Base-by-base conservation (phyloP, 2,888 invertebrate species). In the Lithophane semibrunnea region DNA sequence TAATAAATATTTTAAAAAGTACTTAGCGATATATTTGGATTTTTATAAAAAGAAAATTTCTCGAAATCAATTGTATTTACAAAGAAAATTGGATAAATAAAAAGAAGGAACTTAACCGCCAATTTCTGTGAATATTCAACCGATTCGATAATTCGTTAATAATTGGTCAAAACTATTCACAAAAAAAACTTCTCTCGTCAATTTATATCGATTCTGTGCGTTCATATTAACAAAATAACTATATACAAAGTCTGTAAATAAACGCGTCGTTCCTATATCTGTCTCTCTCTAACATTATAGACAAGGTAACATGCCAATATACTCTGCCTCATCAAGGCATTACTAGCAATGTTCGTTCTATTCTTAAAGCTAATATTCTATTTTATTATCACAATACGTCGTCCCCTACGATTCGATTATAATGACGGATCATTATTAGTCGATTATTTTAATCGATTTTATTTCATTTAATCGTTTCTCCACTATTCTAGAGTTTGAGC, bases 351-450 rank as follows among this genome's bases (percentile, higher is more conserved):
- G 86, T 80, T 80, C 78, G 47, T 76, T 76, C 78, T 88, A 88
- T 78, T 77, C 86, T 88, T 88, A 88, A 81, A 89, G 66, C 90
- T 91, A 91, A 88, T 84, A 86, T 86, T 88, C 89, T 91, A 92
- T 89, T 83, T 90, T 91, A 91, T 88, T 93, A 93, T 93, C 93
- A 93, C 93, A 93, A 90, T 92, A 91, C 91, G 84, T 89, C 92
- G 88, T 89, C 88, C 80, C 88, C 90, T 91, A 92, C 90, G 78
- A 89, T 89, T 88, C 87, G 79, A 83, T 73, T 85, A 84, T 71
- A 86, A 79, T 80, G 86, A 71, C 69, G 68, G 64, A 83, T 42
- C 85, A 81, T 80, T 29, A 79, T 24, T 66, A 77, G 37, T 82
- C 83, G 80, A 82, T 77, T 66, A 74, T 67, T 73, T 75, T 77